Percentiles rank a stretch among this genome's conserved stretches.
These are phyloP conservation scores for Nestor notabilis DNA, from an alignment of 2,113 vertebrate species.

Conservation along the genomic window DNA sequence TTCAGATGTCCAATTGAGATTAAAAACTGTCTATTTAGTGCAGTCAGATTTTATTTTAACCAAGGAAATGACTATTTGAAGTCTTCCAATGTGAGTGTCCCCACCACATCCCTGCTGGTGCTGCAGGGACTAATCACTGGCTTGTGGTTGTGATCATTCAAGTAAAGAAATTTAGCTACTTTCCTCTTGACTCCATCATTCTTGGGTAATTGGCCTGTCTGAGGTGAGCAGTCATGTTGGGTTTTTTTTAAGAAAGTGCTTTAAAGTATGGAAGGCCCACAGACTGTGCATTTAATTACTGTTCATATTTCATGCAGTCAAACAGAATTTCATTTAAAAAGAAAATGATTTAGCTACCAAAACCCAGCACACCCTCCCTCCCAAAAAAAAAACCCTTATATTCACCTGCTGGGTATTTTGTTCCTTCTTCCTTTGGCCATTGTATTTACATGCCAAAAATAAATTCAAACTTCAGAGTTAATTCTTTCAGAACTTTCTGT, in stretches of 20 bases:
- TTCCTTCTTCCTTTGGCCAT: neutral
- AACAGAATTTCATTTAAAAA: constrained; percentile 80
- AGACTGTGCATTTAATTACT: constrained; percentile 89
- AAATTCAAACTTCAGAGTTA: constrained; percentile 54
- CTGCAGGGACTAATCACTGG: constrained; percentile 89
- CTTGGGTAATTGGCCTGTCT: constrained; percentile 90
- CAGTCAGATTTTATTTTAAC: constrained; percentile 98
- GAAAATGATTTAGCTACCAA: constrained; percentile 80
- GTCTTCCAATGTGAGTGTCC: constrained; percentile 88
- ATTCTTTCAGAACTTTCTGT: constrained; percentile 53
- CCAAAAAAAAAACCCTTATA: too few relatives aligned
- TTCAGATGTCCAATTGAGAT: constrained; percentile 99
- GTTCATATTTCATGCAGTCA: constrained; percentile 87
- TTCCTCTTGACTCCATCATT: constrained; percentile 90
- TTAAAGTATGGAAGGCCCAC: constrained; percentile 84
- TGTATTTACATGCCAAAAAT: constrained; percentile 47
- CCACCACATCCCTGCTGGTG: constrained; percentile 86
- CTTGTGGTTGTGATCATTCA: constrained; percentile 92
- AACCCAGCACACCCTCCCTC: neutral
- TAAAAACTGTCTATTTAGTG: constrained; percentile 98
- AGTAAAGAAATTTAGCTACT: constrained; percentile 97
- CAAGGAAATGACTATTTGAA: constrained; percentile 94
- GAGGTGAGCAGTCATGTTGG: constrained; percentile 80
- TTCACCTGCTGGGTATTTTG: neutral
- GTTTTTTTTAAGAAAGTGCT: constrained; percentile 75